Percentiles rank a stretch among this genome's conserved stretches.
These are phyloP conservation scores for Mobula birostris DNA, from an alignment of 2,113 vertebrate genomes.

Conservation along the genomic window DNA sequence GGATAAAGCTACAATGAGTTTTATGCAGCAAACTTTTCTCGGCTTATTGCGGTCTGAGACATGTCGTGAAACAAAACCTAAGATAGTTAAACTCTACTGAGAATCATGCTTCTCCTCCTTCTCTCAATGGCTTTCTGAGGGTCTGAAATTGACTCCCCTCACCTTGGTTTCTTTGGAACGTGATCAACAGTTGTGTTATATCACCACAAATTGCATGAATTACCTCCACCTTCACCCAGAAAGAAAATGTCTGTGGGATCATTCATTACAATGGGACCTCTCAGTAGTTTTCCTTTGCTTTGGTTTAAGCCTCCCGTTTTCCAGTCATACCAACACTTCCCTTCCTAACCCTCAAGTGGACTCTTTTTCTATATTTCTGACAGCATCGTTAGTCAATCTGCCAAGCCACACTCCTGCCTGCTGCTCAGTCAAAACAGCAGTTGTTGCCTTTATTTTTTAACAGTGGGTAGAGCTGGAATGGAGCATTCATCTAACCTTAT, in stretches of 20 bases:
- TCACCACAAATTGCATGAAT: not conserved
- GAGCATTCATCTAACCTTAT: conserved; percentile 15
- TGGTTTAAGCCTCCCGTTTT: not conserved
- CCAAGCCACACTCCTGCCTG: not conserved
- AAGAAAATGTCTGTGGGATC: not conserved
- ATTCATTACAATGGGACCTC: not conserved
- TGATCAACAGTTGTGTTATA: not conserved
- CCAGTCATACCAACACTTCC: conserved; percentile 1
- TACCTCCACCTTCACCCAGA: not conserved
- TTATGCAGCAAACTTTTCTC: not conserved
- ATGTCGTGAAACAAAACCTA: not conserved
- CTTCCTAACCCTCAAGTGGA: not conserved
- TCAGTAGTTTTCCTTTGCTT: not conserved
- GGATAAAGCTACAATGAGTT: not conserved
- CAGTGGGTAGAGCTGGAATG: not conserved
- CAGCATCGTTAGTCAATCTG: conserved; percentile 23
- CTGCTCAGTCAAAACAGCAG: conserved; percentile 23
- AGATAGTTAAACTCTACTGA: not conserved
- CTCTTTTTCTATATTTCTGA: conserved; percentile 19
- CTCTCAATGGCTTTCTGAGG: not conserved
- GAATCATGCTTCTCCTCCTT: not conserved
- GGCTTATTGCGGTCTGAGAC: not conserved
- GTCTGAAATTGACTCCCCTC: not conserved
- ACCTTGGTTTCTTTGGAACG: not conserved
- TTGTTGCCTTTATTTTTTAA: conserved; percentile 23